phyloP scores from a whole-genome alignment of 2,113 vertebrate genomes.

The Centrocercus urophasianus region DNA sequence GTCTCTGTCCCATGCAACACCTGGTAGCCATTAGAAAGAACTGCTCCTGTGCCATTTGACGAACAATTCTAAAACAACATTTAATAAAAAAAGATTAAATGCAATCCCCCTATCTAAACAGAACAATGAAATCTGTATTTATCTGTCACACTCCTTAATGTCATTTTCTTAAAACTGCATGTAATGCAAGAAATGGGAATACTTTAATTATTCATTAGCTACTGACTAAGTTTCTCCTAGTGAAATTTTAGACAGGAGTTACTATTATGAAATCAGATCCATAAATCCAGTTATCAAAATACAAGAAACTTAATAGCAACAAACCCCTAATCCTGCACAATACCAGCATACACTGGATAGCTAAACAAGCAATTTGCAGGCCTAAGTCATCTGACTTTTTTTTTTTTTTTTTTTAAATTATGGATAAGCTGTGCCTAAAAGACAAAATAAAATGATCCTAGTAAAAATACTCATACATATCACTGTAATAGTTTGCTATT shows the following conservation, averaged over 20 bases:
- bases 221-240: background rate
- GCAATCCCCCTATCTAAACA: background rate
- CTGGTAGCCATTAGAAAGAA: slow-evolving; percentile 99
- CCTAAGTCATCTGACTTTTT: background rate
- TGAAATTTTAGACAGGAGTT: background rate
- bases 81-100: slow-evolving; percentile 16
- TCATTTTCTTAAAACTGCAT: background rate
- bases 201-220: background rate
- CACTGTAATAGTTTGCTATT: background rate
- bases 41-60: slow-evolving; percentile 98
- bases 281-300: background rate
- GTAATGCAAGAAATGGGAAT: background rate
- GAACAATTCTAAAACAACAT: slow-evolving; percentile 87
- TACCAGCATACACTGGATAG: background rate
- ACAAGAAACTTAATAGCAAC: background rate
- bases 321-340: background rate
- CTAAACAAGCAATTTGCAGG: background rate
- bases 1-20: slow-evolving; percentile 98
- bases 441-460: background rate
- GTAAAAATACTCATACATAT: background rate
- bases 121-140: background rate
- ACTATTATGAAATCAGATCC: background rate
- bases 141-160: background rate
- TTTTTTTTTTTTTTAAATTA: background rate
- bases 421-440: background rate